Percentiles rank a stretch among this genome's conserved stretches.
These are phyloP conservation scores for Arion vulgaris DNA, from an alignment of 1,140 invertebrate species.

Conservation along the genomic window DNA sequence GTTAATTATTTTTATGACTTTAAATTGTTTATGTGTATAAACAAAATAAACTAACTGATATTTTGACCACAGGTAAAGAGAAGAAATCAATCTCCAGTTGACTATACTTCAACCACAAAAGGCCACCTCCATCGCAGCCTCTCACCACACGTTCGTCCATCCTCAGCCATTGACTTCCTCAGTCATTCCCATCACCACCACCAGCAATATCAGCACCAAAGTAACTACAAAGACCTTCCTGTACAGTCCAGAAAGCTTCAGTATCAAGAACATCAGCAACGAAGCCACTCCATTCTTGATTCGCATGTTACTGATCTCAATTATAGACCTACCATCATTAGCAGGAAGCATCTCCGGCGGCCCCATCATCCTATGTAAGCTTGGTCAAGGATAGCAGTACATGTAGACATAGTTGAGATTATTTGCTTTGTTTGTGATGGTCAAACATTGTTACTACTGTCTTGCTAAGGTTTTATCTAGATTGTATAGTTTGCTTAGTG, in stretches of 20 bases:
- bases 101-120: background rate
- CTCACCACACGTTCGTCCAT: constrained; percentile 3
- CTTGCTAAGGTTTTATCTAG: no score
- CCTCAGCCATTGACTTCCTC: constrained; percentile 35
- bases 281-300: constrained; percentile 20
- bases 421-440: no score
- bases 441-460: no score
- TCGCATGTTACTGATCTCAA: background rate
- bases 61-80: constrained; percentile 1
- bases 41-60: no score
- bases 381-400: no score
- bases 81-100: background rate
- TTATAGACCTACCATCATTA: constrained; percentile 25
- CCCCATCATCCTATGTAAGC: constrained; percentile 17
- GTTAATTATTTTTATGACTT: no score
- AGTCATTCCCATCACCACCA: background rate
- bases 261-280: background rate
- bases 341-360: constrained; percentile 25
- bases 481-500: no score
- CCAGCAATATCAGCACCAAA: background rate
- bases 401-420: no score
- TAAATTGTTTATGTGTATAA: no score
- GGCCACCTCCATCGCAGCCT: background rate
- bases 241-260: background rate
- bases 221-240: background rate